Conservation (phyloP, 1,140 invertebrate species). For the Ladona fulva region DNA sequence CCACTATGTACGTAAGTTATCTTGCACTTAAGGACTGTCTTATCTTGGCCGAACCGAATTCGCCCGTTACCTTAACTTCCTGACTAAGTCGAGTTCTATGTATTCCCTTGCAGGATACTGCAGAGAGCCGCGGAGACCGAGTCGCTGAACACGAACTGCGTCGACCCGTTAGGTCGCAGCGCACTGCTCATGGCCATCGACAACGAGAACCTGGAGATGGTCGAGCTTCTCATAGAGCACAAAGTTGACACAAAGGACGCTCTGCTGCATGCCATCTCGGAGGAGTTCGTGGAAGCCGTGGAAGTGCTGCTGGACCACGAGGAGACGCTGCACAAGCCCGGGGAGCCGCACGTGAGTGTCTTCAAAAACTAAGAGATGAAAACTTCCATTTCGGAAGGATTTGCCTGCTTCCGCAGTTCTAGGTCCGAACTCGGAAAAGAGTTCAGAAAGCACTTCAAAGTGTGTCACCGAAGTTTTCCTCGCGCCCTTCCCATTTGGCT, state of each 20-base stretch:
- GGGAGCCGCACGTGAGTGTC: constrained; percentile 65
- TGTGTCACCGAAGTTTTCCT: too few species aligned
- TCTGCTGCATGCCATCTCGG: constrained; percentile 90
- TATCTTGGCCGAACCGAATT: too few species aligned
- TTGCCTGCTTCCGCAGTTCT: too few species aligned
- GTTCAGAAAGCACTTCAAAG: too few species aligned
- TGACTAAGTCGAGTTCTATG: constrained; percentile 1
- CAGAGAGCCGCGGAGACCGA: constrained; percentile 65
- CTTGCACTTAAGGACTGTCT: too few species aligned
- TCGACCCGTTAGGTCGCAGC: constrained; percentile 86
- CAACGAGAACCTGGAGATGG: constrained; percentile 99
- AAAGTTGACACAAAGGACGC: constrained; percentile 88
- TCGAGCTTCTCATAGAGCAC: constrained; percentile 84
- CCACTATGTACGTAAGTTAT: too few species aligned
- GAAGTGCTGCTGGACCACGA: constrained; percentile 91
- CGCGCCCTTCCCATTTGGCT: too few species aligned
- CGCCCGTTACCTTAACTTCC: too few species aligned
- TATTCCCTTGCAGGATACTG: constrained; percentile 51
- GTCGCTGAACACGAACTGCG: constrained; percentile 92
- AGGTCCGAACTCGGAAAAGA: too few species aligned
- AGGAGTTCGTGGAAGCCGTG: constrained; percentile 97
- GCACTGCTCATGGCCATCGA: constrained; percentile 95
- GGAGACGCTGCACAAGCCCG: constrained; percentile 67
- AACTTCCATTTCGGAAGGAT: too few species aligned
- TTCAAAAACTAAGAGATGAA: too few species aligned